Evolutionary conservation across 2,113 vertebrate species (phyloP).

Genomic region (Fulica atra): DNA sequence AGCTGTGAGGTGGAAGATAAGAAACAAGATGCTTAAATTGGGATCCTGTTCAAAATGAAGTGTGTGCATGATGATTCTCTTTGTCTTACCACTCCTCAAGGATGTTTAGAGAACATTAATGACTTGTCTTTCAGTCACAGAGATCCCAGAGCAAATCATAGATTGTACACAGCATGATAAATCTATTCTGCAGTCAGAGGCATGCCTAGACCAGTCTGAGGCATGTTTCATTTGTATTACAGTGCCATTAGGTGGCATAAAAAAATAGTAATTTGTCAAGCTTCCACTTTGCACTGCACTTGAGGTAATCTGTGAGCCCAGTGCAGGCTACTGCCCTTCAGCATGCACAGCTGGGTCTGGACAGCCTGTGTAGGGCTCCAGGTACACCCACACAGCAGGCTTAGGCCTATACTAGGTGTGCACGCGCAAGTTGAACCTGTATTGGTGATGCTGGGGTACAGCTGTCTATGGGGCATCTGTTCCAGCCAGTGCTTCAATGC

Average conservation of each 20-base stretch:
- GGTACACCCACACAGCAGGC: background rate
- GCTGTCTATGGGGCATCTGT: background rate
- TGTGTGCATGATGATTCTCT: constrained; percentile 7
- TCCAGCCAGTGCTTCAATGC: background rate
- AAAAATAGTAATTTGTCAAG: background rate
- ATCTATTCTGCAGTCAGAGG: background rate
- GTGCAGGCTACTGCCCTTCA: background rate
- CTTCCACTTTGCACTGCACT: background rate
- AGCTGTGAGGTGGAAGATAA: background rate
- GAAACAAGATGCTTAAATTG: background rate
- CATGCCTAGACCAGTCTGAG: background rate
- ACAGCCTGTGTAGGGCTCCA: background rate
- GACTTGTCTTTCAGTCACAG: background rate
- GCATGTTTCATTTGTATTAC: background rate
- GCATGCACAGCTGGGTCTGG: background rate
- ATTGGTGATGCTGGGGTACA: background rate
- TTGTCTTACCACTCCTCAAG: constrained; percentile 22
- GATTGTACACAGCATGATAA: background rate
- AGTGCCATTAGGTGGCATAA: background rate
- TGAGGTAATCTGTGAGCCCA: background rate
- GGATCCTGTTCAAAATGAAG: background rate
- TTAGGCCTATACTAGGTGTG: background rate
- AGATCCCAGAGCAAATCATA: constrained; percentile 28
- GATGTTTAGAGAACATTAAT: constrained; percentile 20
- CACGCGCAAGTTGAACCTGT: background rate